Percentiles rank a stretch among this genome's conserved stretches.
phyloP scores from a whole-genome alignment of 2,888 invertebrate genomes.

The Drosophila longiperda region DNA sequence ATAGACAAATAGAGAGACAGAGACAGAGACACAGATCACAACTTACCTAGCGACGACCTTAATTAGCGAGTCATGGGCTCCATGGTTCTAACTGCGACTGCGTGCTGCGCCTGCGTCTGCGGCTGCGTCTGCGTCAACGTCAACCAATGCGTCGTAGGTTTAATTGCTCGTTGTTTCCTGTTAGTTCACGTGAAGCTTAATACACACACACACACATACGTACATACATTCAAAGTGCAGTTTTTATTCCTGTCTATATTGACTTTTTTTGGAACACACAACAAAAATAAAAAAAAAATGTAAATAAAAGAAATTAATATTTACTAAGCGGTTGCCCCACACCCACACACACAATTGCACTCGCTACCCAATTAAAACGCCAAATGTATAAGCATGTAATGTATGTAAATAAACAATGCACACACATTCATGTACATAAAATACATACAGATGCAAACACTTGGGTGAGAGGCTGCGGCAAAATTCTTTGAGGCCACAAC shows the following conservation, averaged over 20 bases:
- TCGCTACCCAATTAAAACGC: slow-evolving; percentile 67
- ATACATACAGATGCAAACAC: slow-evolving; percentile 6
- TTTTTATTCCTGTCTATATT: slow-evolving; percentile 18
- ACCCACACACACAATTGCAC: slow-evolving; percentile 57
- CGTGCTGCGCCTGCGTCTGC: slow-evolving; percentile 10
- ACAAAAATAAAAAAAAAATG: slow-evolving; percentile 41
- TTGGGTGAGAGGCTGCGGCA: slow-evolving; percentile 47
- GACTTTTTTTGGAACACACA: slow-evolving; percentile 39
- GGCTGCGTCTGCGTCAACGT: slow-evolving; percentile 14
- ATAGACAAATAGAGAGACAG: background rate
- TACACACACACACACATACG: slow-evolving; percentile 17
- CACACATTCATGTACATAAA: slow-evolving; percentile 16
- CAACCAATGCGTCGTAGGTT: slow-evolving; percentile 44
- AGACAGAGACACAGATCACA: slow-evolving; percentile 46
- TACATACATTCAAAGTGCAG: slow-evolving; percentile 37
- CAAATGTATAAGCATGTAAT: slow-evolving; percentile 55
- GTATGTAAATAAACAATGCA: slow-evolving; percentile 70
- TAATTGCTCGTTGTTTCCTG: slow-evolving; percentile 73
- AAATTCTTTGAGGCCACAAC: slow-evolving; percentile 58
- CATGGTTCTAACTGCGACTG: slow-evolving; percentile 66
- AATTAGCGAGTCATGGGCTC: slow-evolving; percentile 70
- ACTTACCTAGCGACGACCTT: slow-evolving; percentile 75
- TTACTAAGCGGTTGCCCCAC: slow-evolving; percentile 46
- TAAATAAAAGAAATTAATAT: slow-evolving; percentile 41
- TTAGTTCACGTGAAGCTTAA: slow-evolving; percentile 69